A percentile compares a stretch with the other conserved stretches of the same genome.
phyloP scores from a whole-genome alignment of 2,797 vertebrate genomes.

The Eremophila alpestris region DNA sequence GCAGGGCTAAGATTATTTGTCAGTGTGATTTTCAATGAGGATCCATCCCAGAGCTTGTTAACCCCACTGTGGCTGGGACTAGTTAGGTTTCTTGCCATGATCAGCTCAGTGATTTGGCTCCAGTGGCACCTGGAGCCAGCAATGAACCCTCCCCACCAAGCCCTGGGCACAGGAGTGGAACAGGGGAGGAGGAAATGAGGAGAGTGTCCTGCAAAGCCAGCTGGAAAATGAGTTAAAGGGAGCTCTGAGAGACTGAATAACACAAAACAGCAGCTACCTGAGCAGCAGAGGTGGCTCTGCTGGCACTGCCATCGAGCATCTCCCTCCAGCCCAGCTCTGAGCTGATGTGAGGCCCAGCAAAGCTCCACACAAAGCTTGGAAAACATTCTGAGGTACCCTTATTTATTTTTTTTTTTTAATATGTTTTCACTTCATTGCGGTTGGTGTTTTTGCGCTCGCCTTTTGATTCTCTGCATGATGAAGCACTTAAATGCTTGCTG shows the following conservation, averaged over 20 bases:
- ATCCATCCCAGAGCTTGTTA: neutral
- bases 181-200: neutral
- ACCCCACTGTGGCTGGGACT: neutral
- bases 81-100: neutral
- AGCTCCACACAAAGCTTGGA: neutral
- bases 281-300: neutral
- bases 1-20: neutral
- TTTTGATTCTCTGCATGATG: neutral
- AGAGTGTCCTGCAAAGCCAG: neutral
- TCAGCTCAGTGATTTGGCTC: neutral
- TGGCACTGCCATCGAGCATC: neutral
- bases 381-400: neutral
- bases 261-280: fast-evolving
- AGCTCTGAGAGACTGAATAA: neutral
- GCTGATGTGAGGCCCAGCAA: neutral
- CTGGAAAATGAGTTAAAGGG: neutral
- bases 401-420: neutral
- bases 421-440: neutral
- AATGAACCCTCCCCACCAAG: neutral
- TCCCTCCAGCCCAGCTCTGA: neutral
- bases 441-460: neutral
- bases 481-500: neutral
- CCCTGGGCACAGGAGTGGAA: neutral
- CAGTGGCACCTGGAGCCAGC: neutral
- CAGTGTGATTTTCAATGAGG: neutral